Evolutionary conservation across 2,888 invertebrate species (phyloP).

Genomic region (Lithosia quadra): DNA sequence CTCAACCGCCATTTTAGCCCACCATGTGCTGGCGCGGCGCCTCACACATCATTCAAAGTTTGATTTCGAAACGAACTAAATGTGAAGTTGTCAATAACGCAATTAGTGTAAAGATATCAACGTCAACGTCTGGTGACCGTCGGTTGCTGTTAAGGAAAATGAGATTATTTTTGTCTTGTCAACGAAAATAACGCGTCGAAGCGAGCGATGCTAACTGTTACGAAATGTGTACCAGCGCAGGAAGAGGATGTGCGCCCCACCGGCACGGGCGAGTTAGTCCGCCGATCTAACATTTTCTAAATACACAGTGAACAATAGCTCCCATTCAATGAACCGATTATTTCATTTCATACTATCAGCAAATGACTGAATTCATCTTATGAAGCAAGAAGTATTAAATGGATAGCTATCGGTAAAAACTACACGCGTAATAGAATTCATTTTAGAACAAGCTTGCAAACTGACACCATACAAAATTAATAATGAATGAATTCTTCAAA

Average conservation of each 20-base stretch:
- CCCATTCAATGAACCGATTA: neutral
- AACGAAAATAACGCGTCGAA: constrained; percentile 81
- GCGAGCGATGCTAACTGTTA: constrained; percentile 75
- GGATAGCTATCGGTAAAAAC: neutral
- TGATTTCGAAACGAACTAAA: constrained; percentile 73
- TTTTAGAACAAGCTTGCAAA: constrained; percentile 2
- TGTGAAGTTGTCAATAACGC: constrained; percentile 81
- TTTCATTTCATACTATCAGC: neutral
- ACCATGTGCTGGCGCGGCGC: constrained; percentile 29
- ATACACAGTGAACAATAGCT: neutral
- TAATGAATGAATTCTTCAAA: constrained; percentile 34
- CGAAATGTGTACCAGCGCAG: constrained; percentile 76
- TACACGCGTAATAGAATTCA: constrained; percentile 2
- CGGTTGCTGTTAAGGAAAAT: constrained; percentile 76
- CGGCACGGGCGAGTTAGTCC: constrained; percentile 43
- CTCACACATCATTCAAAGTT: constrained; percentile 32
- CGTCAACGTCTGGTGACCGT: constrained; percentile 79
- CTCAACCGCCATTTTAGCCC: neutral
- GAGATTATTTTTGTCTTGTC: constrained; percentile 84
- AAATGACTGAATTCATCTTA: neutral
- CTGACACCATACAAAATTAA: constrained; percentile 21
- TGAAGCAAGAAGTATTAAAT: neutral
- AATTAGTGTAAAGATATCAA: constrained; percentile 85
- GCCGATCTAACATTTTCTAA: constrained; percentile 46
- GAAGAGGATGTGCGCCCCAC: constrained; percentile 80